These are phyloP conservation scores for Chloropsis cyanopogon DNA, from an alignment of 2,113 vertebrate species.

Conservation along the genomic window DNA sequence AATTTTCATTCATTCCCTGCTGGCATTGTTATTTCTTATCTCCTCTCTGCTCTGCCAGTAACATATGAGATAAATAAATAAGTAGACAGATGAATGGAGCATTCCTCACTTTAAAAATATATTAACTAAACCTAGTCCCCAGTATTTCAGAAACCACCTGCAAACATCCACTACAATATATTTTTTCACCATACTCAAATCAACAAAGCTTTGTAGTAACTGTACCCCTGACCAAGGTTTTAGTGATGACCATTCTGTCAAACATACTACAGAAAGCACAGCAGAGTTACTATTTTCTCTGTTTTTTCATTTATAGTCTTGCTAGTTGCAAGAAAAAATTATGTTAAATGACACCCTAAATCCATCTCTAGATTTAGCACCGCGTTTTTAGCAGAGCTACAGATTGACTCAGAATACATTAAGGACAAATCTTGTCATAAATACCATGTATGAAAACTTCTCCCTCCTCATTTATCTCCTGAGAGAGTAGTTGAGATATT, in stretches of 20 bases:
- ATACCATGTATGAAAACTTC: not conserved
- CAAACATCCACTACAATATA: not conserved
- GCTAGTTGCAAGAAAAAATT: not conserved
- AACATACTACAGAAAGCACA: not conserved
- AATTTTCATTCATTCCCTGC: slow-evolving; percentile 36
- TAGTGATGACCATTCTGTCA: not conserved
- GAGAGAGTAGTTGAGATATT: not conserved
- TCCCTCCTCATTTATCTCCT: not conserved
- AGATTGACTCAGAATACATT: not conserved
- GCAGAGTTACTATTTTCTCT: not conserved
- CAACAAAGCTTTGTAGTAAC: not conserved
- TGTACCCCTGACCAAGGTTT: not conserved
- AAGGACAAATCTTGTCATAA: not conserved
- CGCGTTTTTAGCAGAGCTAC: not conserved
- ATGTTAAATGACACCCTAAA: not conserved
- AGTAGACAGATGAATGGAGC: not conserved
- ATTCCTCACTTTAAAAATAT: not conserved
- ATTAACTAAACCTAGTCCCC: not conserved
- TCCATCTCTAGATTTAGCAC: not conserved
- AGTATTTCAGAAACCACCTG: not conserved
- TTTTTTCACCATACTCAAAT: not conserved
- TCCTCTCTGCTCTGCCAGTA: not conserved
- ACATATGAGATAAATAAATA: not conserved
- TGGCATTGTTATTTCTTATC: slow-evolving; percentile 1
- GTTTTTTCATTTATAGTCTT: not conserved